These are phyloP conservation scores for Plectropomus leopardus DNA, from an alignment of 2,113 vertebrate species.

Conservation along the genomic window DNA sequence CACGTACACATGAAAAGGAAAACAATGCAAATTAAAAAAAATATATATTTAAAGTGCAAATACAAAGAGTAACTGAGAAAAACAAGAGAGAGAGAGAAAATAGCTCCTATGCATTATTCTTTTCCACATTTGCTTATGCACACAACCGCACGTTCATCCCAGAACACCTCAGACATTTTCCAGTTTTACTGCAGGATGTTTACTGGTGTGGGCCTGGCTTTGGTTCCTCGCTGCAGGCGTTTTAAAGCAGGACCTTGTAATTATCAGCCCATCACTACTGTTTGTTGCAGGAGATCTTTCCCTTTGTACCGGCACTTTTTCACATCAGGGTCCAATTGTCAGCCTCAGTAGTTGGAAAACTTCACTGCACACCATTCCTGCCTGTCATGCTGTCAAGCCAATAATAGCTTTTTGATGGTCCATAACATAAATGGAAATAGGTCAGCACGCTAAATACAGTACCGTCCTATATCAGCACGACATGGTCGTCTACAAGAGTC, in stretches of 20 bases:
- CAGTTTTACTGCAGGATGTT: conserved; percentile 80
- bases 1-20: too few species aligned
- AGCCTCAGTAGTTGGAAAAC: conserved; percentile 19
- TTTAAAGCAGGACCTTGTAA: conserved; percentile 65
- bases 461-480: not conserved
- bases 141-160: conserved; percentile 40
- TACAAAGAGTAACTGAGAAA: too few species aligned
- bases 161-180: conserved; percentile 61
- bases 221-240: conserved; percentile 52
- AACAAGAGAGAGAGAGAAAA: too few species aligned
- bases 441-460: conserved; percentile 43
- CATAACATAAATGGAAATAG: conserved; percentile 43
- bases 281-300: conserved; percentile 39
- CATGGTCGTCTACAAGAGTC: not conserved
- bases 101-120: too few species aligned
- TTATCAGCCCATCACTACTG: conserved; percentile 60
- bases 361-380: conserved; percentile 10
- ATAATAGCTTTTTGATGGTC: conserved; percentile 51
- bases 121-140: too few species aligned
- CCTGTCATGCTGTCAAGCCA: conserved; percentile 41
- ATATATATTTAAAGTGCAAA: too few species aligned
- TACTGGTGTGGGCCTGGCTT: conserved; percentile 56
- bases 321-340: conserved; percentile 23
- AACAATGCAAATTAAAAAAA: too few species aligned
- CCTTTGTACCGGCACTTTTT: conserved; percentile 45